A percentile compares a stretch with the other conserved stretches of the same genome.
These are phyloP conservation scores for Cryptomyrus ogoouensis DNA, from an alignment of 2,113 vertebrate species.

Conservation along the genomic window DNA sequence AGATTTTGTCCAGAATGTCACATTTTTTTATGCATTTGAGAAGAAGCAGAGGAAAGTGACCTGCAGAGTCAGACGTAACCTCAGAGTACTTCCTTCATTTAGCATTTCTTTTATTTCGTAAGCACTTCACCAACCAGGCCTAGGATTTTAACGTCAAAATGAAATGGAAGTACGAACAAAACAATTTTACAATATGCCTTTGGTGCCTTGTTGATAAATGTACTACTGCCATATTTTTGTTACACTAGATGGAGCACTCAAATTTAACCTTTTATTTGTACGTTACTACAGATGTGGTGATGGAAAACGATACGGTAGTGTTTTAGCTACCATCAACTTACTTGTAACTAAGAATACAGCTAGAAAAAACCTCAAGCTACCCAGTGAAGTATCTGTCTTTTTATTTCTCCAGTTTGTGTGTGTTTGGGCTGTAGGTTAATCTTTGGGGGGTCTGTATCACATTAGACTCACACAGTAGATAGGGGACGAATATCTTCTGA, in stretches of 20 bases:
- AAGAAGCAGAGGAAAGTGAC: not conserved
- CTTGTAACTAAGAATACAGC: conserved; percentile 48
- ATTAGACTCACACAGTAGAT: not conserved
- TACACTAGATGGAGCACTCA: conserved; percentile 51
- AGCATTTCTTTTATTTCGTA: conserved; percentile 39
- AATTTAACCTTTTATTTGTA: conserved; percentile 56
- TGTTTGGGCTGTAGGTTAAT: not conserved
- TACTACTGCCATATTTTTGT: conserved; percentile 59
- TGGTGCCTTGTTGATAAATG: conserved; percentile 72
- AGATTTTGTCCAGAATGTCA: not conserved
- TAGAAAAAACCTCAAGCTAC: conserved; percentile 22
- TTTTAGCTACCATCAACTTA: conserved; percentile 79
- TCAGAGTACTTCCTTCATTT: not conserved
- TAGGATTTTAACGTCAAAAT: conserved; percentile 24
- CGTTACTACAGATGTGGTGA: conserved; percentile 63
- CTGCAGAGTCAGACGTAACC: not conserved
- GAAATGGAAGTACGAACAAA: conserved; percentile 36
- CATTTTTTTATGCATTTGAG: not conserved
- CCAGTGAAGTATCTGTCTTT: conserved; percentile 3
- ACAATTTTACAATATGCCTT: conserved; percentile 33
- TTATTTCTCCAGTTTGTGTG: not conserved
- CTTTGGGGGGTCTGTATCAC: not conserved
- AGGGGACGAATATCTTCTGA: not conserved
- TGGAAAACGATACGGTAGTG: conserved; percentile 70
- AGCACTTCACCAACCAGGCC: conserved; percentile 29